Evolutionary conservation across 2,888 invertebrate species (phyloP), one percentile per base, ranked within the genome.

Genomic region (Koerneria pararmatus): DNA sequence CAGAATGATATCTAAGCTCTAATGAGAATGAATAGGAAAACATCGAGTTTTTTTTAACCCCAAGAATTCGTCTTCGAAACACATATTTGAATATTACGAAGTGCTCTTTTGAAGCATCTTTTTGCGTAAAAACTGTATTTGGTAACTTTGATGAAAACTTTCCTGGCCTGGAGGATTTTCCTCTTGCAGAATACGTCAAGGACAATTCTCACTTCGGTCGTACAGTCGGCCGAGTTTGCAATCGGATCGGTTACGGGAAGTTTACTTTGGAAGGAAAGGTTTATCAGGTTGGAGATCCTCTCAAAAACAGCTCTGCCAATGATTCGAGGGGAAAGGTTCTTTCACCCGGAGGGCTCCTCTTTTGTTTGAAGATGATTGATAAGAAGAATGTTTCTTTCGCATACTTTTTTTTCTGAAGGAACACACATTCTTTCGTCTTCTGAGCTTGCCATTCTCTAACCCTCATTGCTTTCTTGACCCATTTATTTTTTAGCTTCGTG

Each of bases 221-320:
- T 46, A 78, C 78, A 2, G 73, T 78, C 22, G 78, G 78, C 0
- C 59, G 78, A 22, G 73, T 75, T 24, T 71, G 73, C 11, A 78
- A 78, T 64, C 60, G 78, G 31, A 70, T 78, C 6, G 65, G 35
- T n/a, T 49, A 75, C 48, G 75, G 71, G 6, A 41, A 37, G 48
- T 69, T 77, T 54, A 29, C 27, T 11, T 72, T 75, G 46, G 67
- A 73, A 35, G 76, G 73, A 11, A 67, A 70, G 41, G 58, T 63
- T 29, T n/a, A 53, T 11, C 19, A 54, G n/a, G 27, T 37, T 49
- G 62, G 41, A 3, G 57, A 29, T 6, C 8, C 5, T 15, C 31
- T 31, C 41, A 63, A 54, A 32, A 37, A 41, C 11, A n/a, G n/a
- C 46, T 41, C 11, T 41, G 46, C n/a, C 46, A 15, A n/a, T 41